Conservation (phyloP, 2,797 vertebrate genomes). For the Ciconia nigra region DNA sequence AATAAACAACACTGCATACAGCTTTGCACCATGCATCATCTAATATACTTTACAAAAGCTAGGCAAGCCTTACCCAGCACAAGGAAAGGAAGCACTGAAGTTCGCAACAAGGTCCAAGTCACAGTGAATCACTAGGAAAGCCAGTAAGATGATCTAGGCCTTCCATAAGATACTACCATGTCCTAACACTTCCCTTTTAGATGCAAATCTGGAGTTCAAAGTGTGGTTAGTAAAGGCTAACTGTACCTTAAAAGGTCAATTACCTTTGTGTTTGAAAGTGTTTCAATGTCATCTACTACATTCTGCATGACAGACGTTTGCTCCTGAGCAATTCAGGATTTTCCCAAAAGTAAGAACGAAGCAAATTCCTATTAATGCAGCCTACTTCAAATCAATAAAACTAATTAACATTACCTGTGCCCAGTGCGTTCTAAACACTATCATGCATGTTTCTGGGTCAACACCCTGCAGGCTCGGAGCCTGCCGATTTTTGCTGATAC, state of each 20-base stretch:
- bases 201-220: background rate
- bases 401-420: conserved; percentile 85
- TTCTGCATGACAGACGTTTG: background rate
- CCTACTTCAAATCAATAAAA: conserved; percentile 6
- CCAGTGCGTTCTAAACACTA: conserved; percentile 99
- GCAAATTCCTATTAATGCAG: background rate
- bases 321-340: background rate
- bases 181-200: background rate
- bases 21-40: background rate
- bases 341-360: background rate
- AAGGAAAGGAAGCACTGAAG: background rate
- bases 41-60: background rate
- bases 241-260: background rate
- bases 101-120: background rate
- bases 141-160: background rate
- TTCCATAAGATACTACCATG: background rate
- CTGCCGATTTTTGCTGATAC: conserved; percentile 80
- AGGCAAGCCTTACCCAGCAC: background rate
- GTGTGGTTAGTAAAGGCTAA: background rate
- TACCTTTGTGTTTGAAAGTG: background rate
- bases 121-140: background rate
- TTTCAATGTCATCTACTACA: background rate
- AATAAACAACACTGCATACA: background rate
- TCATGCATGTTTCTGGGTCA: conserved; percentile 98
- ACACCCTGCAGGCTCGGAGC: conserved; percentile 86